Evolutionary conservation across 2,888 invertebrate genomes (phyloP).

Genomic region (Agrochola litura): DNA sequence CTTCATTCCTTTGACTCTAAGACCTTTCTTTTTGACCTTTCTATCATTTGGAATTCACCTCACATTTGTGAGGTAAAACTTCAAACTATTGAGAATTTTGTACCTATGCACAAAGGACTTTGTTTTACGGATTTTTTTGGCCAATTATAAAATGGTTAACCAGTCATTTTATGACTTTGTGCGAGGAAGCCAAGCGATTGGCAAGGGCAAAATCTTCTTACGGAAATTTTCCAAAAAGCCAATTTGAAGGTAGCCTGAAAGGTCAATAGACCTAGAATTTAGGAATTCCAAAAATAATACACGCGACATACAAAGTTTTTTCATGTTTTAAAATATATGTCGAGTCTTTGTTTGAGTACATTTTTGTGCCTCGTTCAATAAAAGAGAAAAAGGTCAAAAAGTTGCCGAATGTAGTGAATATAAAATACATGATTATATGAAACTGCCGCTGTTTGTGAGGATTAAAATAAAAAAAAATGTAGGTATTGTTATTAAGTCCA

Average conservation of each 20-base stretch:
- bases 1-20: constrained; percentile 23
- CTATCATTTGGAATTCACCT: constrained; percentile 10
- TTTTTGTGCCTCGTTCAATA: neutral
- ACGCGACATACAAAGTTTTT: neutral
- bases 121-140: neutral
- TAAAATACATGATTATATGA: constrained; percentile 5
- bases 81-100: neutral
- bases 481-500: neutral
- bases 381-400: neutral
- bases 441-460: neutral
- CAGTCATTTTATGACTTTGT: neutral
- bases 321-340: neutral
- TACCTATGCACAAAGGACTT: neutral
- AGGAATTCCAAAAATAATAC: neutral
- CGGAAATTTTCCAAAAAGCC: neutral
- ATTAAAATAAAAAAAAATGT: constrained; percentile 5
- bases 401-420: neutral
- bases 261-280: neutral
- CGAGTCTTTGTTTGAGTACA: neutral
- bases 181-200: neutral
- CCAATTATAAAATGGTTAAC: neutral
- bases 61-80: neutral
- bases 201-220: neutral
- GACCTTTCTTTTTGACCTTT: neutral
- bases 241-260: neutral